Evolutionary conservation across 2,888 invertebrate species (phyloP).

Genomic region (Balanococcus diminutus): DNA sequence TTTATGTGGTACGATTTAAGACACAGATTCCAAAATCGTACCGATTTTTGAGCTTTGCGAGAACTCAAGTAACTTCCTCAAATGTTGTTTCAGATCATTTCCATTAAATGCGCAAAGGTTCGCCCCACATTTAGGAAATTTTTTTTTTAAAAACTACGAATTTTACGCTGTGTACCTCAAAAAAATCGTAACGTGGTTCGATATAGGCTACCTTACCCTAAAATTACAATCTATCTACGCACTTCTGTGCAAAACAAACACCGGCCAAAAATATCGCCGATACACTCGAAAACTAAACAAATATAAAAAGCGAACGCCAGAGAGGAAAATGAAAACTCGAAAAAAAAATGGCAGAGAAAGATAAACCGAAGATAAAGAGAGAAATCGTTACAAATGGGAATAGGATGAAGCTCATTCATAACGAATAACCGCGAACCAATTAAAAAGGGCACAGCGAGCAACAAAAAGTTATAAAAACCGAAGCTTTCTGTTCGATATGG

Average conservation of each 20-base stretch:
- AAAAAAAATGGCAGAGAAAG: no score
- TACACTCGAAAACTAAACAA: neutral
- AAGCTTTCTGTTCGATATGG: neutral
- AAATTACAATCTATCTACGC: neutral
- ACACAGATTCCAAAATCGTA: no score
- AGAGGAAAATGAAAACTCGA: neutral
- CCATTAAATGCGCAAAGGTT: no score
- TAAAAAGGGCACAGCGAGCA: conserved; percentile 47
- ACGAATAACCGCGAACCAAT: conserved; percentile 49
- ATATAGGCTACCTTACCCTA: neutral
- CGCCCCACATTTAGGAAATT: no score
- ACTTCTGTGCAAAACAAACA: neutral
- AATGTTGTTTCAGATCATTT: no score
- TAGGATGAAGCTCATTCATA: conserved; percentile 48
- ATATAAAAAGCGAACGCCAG: neutral
- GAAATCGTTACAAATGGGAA: conserved; percentile 48
- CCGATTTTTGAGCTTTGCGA: no score
- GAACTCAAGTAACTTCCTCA: no score
- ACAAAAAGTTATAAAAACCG: conserved; percentile 49
- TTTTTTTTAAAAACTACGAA: no score
- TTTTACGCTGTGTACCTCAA: no score
- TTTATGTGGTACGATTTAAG: no score
- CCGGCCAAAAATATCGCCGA: neutral
- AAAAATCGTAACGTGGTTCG: neutral
- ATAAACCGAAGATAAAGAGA: no score